phyloP scores from a whole-genome alignment of 2,888 invertebrate species.

The Apodemia mormo region DNA sequence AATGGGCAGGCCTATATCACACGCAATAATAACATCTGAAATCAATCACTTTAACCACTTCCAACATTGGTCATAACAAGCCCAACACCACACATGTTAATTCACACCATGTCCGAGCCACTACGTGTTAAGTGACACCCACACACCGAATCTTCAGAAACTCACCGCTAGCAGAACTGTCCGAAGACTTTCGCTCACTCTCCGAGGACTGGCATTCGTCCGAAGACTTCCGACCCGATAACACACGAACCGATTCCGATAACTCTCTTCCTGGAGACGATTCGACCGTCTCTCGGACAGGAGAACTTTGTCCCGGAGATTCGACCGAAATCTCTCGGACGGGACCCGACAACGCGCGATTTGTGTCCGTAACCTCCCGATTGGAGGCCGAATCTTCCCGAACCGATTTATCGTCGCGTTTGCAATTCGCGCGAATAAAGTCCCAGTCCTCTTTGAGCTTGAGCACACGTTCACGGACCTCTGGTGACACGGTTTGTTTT shows the following conservation, averaged over 20 bases:
- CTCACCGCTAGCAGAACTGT: constrained; percentile 21
- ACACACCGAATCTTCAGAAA: constrained; percentile 15
- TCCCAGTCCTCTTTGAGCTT: constrained; percentile 37
- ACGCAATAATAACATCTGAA: too few relatives aligned
- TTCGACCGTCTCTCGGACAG: constrained; percentile 21
- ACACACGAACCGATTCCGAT: constrained; percentile 4
- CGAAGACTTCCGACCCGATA: constrained; percentile 22
- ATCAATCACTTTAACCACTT: not conserved
- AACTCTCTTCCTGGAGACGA: constrained; percentile 15
- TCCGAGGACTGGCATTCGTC: constrained; percentile 26
- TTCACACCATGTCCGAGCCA: not conserved
- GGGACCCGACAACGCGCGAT: constrained; percentile 72
- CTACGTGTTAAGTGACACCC: constrained; percentile 1
- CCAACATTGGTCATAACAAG: not conserved
- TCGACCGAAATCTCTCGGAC: constrained; percentile 26
- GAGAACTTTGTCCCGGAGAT: constrained; percentile 24
- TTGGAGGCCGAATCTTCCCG: constrained; percentile 23
- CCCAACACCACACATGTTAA: constrained; percentile 11
- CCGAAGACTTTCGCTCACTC: constrained; percentile 21
- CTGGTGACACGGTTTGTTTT: constrained; percentile 66
- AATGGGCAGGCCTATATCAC: too few relatives aligned
- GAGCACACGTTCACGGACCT: constrained; percentile 39
- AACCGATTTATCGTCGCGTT: constrained; percentile 3
- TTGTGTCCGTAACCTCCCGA: constrained; percentile 71
- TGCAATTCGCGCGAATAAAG: constrained; percentile 32